phyloP scores from a whole-genome alignment of 2,113 vertebrate genomes.

The Neolamprologus fasciatus region DNA sequence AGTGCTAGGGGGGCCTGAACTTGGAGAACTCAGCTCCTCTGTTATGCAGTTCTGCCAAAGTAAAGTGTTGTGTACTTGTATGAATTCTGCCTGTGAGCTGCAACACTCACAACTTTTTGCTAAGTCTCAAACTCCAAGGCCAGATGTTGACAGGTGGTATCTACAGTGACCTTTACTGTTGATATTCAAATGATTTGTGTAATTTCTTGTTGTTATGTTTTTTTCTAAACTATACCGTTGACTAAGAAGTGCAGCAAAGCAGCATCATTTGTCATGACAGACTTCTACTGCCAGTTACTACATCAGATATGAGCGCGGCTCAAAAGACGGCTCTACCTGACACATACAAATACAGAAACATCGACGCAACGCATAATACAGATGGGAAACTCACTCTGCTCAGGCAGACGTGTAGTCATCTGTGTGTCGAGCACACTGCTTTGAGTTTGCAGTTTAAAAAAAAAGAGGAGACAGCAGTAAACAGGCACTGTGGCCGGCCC shows the following conservation, averaged over 20 bases:
- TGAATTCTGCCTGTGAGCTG: slow-evolving; percentile 15
- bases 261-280: not conserved
- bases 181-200: not conserved
- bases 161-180: not conserved
- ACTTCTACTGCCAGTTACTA: not conserved
- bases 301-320: not conserved
- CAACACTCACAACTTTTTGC: not conserved
- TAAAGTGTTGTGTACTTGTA: slow-evolving; percentile 16
- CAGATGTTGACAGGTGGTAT: slow-evolving; percentile 11
- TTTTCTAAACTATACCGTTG: not conserved
- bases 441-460: not conserved
- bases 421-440: not conserved
- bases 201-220: not conserved
- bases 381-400: not conserved
- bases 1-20: not conserved
- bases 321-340: not conserved
- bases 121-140: not conserved
- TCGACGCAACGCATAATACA: not conserved
- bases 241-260: not conserved
- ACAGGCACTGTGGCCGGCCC: slow-evolving; percentile 14
- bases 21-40: not conserved
- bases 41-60: slow-evolving; percentile 7
- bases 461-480: not conserved
- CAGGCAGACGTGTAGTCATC: not conserved
- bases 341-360: not conserved